Conservation (phyloP, 2,113 vertebrate genomes). For the Cercopithecus mona region DNA sequence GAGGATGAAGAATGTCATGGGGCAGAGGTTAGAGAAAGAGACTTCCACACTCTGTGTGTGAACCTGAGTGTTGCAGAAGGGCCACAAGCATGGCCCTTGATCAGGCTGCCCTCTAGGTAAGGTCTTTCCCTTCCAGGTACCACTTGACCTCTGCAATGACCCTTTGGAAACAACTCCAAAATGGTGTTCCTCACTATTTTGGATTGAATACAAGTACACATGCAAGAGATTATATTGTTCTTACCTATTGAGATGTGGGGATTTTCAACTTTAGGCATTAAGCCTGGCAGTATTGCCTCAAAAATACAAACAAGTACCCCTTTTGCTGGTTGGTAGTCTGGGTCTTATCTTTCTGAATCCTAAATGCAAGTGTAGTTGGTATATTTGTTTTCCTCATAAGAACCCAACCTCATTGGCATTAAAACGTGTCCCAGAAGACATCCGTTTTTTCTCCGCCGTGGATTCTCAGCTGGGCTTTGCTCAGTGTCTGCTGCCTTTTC, state of each 20-base stretch:
- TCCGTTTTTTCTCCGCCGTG: background rate
- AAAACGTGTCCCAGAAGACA: background rate
- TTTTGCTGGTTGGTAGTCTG: background rate
- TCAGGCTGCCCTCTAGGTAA: background rate
- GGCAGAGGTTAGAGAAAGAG: background rate
- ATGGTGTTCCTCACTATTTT: background rate
- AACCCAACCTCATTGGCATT: background rate
- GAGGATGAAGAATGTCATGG: background rate
- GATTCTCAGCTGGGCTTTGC: background rate
- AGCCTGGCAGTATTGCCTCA: background rate
- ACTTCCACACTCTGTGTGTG: background rate
- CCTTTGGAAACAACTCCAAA: background rate
- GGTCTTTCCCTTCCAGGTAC: background rate
- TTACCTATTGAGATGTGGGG: background rate
- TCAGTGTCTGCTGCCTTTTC: background rate
- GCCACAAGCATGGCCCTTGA: no score
- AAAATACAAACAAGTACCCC: background rate
- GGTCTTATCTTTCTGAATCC: background rate
- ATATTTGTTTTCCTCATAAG: background rate
- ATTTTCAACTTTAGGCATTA: background rate
- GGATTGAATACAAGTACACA: background rate
- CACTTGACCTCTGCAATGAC: background rate
- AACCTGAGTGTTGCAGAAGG: background rate
- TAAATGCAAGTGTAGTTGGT: background rate
- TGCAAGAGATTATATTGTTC: background rate